Base-by-base conservation (phyloP, 1,140 invertebrate genomes). In the Pseudomyrmex concolor region DNA sequence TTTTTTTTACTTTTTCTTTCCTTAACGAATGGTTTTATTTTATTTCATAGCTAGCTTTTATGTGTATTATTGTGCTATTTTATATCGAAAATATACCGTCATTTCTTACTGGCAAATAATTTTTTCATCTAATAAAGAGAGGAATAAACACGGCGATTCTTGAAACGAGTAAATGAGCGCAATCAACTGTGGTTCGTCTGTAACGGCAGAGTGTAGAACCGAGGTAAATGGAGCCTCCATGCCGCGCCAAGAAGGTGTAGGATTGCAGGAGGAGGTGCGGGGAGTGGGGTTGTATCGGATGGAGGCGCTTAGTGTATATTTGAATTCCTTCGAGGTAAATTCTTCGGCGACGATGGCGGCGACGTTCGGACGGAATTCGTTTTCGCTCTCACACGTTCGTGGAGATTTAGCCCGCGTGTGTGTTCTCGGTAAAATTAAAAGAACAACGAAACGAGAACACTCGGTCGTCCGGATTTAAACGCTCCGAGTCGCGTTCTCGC, bases 271-370 rank as follows among this genome's bases (percentile, higher is more conserved):
- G 5, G 34, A 34, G 34, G 66, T 48, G 66, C 13, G 83, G 5
- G 77, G 10, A 34, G 64, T 34, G 51, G n/a, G 85, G 43, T 45
- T 55, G 45, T 70, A 59, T 43, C 43, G 67, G 50, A 10, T 50
- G n/a, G 22, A 54, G 17, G 34, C 70, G 68, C 70, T 86, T 86
- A 87, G 76, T 84, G 67, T 88, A 88, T 88, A 87, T 87, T 88
- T 85, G 87, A 88, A 88, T 88, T 88, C 83, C 83, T 78, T 59
- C 60, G 71, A 74, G 83, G 74, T 67, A 80, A 77, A 88, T 87
- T 88, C 83, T 84, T 78, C 34, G 66, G 10, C 45, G 55, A 8
- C 22, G 57, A 12, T 48, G 55, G 51, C 43, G 66, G 48, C 57
- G 64, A 54, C 68, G 63, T 17, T 62, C 59, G 62, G 60, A 67